Percentiles rank a stretch among this genome's conserved stretches.
Conservation (phyloP, 2,888 invertebrate genomes). For the Andrena bucephala region DNA sequence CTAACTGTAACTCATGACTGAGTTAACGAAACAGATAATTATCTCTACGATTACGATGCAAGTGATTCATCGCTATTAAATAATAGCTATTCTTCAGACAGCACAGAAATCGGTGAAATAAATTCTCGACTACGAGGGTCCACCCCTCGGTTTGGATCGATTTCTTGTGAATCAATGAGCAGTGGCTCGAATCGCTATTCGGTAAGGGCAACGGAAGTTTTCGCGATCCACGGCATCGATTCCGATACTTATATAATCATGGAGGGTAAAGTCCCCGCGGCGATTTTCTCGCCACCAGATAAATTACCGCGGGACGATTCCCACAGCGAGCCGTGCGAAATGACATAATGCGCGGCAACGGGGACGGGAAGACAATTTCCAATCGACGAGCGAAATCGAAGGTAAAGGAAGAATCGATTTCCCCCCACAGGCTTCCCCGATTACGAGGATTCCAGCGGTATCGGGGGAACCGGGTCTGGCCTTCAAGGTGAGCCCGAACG, state of each 20-base stretch:
- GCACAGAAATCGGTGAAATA: too few relatives aligned
- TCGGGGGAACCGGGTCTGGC: conserved; percentile 43
- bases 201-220: neutral
- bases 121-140: too few relatives aligned
- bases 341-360: conserved; percentile 45
- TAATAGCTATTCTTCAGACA: too few relatives aligned
- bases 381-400: conserved; percentile 47
- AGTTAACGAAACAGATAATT: too few relatives aligned
- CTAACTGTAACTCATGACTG: too few relatives aligned
- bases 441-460: conserved; percentile 62
- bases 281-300: conserved; percentile 24
- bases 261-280: neutral
- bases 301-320: conserved; percentile 35
- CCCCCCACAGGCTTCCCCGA: conserved; percentile 33
- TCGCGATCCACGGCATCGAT: neutral
- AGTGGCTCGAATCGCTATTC: neutral
- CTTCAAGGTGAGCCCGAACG: conserved; percentile 53
- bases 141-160: too few relatives aligned
- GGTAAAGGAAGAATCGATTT: conserved; percentile 61
- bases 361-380: conserved; percentile 51
- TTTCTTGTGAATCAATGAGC: too few relatives aligned
- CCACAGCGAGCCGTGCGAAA: conserved; percentile 34
- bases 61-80: too few relatives aligned
- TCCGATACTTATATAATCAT: neutral
- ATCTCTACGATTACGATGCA: too few relatives aligned